phyloP scores from a whole-genome alignment of 2,888 invertebrate species.

The Auanema sp. region DNA sequence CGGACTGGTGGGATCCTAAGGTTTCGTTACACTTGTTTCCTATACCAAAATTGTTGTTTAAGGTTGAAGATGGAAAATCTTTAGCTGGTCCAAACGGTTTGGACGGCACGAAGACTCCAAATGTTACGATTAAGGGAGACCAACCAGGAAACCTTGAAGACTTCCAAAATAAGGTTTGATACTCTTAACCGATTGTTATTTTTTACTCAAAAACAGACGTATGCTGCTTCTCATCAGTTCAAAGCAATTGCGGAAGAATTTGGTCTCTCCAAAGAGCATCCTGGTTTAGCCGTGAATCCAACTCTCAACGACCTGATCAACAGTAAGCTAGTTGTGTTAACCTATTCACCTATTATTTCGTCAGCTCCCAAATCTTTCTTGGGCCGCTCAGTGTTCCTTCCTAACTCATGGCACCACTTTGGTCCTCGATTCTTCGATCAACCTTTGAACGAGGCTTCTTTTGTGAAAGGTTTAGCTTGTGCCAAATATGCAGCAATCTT shows the following conservation, averaged over 20 bases:
- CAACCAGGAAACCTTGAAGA: slow-evolving; percentile 51
- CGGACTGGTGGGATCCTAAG: slow-evolving; percentile 51
- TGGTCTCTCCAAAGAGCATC: slow-evolving; percentile 57
- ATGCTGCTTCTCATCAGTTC: slow-evolving; percentile 52
- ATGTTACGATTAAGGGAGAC: slow-evolving; percentile 52
- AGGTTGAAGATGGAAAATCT: slow-evolving; percentile 61
- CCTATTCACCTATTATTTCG: neutral
- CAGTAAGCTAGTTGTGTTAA: slow-evolving; percentile 16
- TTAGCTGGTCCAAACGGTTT: slow-evolving; percentile 53
- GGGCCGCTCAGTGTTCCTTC: slow-evolving; percentile 35
- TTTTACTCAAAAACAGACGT: slow-evolving; percentile 38
- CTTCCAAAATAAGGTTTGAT: slow-evolving; percentile 50
- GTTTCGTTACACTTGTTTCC: slow-evolving; percentile 16
- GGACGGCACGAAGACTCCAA: slow-evolving; percentile 48
- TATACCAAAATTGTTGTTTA: slow-evolving; percentile 3
- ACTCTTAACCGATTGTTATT: neutral
- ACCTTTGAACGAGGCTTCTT: slow-evolving; percentile 60
- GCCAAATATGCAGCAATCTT: slow-evolving; percentile 56
- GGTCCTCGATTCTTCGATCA: slow-evolving; percentile 62
- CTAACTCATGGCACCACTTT: slow-evolving; percentile 44
- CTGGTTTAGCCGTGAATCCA: slow-evolving; percentile 57
- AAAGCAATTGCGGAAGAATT: slow-evolving; percentile 57
- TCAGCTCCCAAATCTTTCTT: slow-evolving; percentile 39
- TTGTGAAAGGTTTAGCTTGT: slow-evolving; percentile 57
- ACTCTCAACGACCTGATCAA: slow-evolving; percentile 41